Evolutionary conservation across 64 coral and sea anemone species (phyloP), one percentile per base, ranked within the genome.

Genomic region (Montipora sp.): DNA sequence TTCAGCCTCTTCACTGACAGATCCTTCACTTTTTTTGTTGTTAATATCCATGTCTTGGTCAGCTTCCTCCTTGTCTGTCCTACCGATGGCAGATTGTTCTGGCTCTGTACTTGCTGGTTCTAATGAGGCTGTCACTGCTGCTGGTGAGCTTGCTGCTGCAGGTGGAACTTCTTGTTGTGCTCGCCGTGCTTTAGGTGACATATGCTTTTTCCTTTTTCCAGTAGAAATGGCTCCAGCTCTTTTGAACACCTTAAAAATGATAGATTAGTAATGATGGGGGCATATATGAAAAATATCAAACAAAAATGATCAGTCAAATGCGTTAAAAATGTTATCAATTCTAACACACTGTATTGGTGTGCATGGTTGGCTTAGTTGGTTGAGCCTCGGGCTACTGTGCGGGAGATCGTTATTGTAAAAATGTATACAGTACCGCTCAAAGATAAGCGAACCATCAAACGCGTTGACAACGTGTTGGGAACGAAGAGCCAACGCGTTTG

Each of bases 161-260:
- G 67, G 75, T 77, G 93, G 59, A 11, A 76, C 77, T 43, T 89
- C 89, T 21, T 51, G 90, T 55, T 95, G 93, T 36, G 94, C 93
- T 83, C 94, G 51, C 63, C 89, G 63, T 43, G 91, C 69, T 76
- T 91, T 98, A 12, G 96, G 96, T 7, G 96, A 98, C 49, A 90
- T 66, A 59, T 97, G 95, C 48, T 97, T 97, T 66, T 95, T 98
- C 47, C 90, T 93, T 50, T 93, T 98, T 3, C 96, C 94, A 77
- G 91, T 87, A 15, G 96, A 80, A 77, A 98, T 98, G 5, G 90
- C 96, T 50, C 96, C 96, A 66, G 96, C 94, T 51, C 96, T 90
- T 75, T 98, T 98, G 20, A 98, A 95, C 8, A 98, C 96, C 96
- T 98, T 57, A 11, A 57, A 57, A 80, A 36, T 36, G 36, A 36